These are phyloP conservation scores for Chaenogobius annularis DNA, from an alignment of 2,113 vertebrate species.

Conservation along the genomic window DNA sequence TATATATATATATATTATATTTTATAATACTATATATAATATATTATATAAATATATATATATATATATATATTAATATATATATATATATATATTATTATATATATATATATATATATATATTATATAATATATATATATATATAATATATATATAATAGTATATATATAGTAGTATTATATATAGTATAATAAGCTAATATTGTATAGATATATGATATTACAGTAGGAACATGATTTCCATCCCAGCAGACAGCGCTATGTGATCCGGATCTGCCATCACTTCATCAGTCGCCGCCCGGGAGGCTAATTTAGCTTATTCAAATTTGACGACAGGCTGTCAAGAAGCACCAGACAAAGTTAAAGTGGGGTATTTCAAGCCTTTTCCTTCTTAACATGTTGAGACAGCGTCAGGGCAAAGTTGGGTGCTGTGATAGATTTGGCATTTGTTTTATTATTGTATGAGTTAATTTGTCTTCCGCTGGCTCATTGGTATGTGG, in stretches of 20 bases:
- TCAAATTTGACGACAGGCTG: constrained; percentile 4
- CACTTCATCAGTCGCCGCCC: constrained; percentile 23
- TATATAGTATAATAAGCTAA: too few relatives aligned
- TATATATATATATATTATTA: too few relatives aligned
- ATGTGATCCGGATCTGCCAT: constrained; percentile 20
- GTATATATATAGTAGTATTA: too few relatives aligned
- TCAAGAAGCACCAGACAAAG: neutral
- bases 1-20: too few relatives aligned
- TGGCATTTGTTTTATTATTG: constrained; percentile 2
- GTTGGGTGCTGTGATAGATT: neutral
- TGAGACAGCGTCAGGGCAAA: neutral
- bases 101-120: too few relatives aligned
- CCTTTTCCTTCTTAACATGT: neutral
- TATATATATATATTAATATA: too few relatives aligned
- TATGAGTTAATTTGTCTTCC: neutral
- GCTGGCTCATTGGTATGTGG: neutral
- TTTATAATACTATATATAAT: too few relatives aligned
- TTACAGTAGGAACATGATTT: constrained; percentile 5
- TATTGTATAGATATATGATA: too few relatives aligned
- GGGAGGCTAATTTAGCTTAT: constrained; percentile 28
- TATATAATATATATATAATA: too few relatives aligned
- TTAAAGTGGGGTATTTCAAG: neutral
- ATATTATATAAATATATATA: too few relatives aligned
- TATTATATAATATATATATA: too few relatives aligned
- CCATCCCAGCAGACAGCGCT: constrained; percentile 17